phyloP scores from a whole-genome alignment of 2,888 invertebrate genomes.

The Tanypteryx hageni region DNA sequence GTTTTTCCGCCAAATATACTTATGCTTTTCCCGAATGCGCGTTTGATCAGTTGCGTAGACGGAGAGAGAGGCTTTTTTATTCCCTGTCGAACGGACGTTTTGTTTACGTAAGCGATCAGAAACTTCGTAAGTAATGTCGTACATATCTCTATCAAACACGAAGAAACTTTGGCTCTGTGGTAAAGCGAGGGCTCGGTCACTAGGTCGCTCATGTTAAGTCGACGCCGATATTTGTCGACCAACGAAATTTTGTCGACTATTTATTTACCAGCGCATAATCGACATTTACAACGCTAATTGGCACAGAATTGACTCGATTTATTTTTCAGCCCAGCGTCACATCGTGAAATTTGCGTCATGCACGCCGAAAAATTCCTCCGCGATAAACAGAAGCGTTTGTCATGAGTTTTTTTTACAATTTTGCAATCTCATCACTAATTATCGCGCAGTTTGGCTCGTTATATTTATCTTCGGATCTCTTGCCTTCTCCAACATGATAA shows the following conservation, averaged over 20 bases:
- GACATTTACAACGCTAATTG: not conserved
- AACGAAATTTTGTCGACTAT: not conserved
- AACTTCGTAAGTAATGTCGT: conserved; percentile 29
- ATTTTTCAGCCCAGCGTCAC: too few species aligned
- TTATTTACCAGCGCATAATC: not conserved
- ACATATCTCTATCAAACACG: not conserved
- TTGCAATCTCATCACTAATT: too few species aligned
- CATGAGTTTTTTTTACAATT: too few species aligned
- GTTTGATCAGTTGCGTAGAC: not conserved
- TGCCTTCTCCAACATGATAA: not conserved
- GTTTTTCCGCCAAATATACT: not conserved
- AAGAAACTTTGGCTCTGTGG: conserved; percentile 2
- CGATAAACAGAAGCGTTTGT: too few species aligned
- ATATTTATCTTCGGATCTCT: too few species aligned
- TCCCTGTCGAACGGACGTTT: not conserved
- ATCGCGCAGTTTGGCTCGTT: too few species aligned
- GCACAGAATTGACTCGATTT: not conserved
- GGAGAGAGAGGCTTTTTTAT: not conserved
- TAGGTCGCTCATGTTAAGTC: not conserved
- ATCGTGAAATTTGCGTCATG: not conserved
- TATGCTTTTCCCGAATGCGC: not conserved
- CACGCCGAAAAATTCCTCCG: too few species aligned
- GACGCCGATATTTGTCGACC: not conserved
- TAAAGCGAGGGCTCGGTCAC: not conserved
- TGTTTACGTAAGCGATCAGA: conserved; percentile 40